Evolutionary conservation across 2,113 vertebrate species (phyloP), one percentile per base, ranked within the genome.

Genomic region (Cavia aperea): DNA sequence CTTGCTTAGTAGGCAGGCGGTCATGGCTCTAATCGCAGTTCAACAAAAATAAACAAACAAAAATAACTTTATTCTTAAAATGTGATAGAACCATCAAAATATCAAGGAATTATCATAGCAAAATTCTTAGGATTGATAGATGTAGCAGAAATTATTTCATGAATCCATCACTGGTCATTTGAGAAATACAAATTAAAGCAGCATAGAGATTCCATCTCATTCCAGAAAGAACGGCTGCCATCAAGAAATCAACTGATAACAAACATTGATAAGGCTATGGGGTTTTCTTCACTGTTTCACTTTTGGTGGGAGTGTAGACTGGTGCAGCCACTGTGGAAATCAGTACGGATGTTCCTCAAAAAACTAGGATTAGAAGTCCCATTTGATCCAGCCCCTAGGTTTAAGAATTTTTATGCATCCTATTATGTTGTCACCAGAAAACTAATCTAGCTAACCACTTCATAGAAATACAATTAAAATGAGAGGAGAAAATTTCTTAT

Each of bases 31-130:
- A 78, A 78, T 31, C 46, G 26, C 46, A 49, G 29, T 51, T 78
- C 26, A 18, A 78, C 75, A 51, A 16, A 51, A 51, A 31, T 43
- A 46, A 75, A 70, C n/a, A 33, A 33, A 51, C 46, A 21, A 66
- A 72, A 19, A 90, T 16, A 73, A 66, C 13, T 94, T 93, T 68
- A 91, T 3, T 94, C 81, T 85, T 62, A 89, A 89, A 75, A 60
- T 56, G 60, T 14, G 51, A 7, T 13, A 49, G 31, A 81, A 84
- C 29, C 72, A 90, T 89, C 23, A 89, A 81, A 82, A 77, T 82
- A 75, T 68, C 92, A 86, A 89, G 51, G 13, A 89, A 89, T 46
- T 77, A 92, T 81, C 24, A 66, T 16, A 24, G 18, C 7, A 92
- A 93, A 86, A 77, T 82, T 63, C 85, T 89, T 46, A 12, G 68